A percentile compares a stretch with the other conserved stretches of the same genome.
Evolutionary conservation across 2,797 vertebrate species (phyloP).

Genomic region (Tokudaia tokunoshimensis): DNA sequence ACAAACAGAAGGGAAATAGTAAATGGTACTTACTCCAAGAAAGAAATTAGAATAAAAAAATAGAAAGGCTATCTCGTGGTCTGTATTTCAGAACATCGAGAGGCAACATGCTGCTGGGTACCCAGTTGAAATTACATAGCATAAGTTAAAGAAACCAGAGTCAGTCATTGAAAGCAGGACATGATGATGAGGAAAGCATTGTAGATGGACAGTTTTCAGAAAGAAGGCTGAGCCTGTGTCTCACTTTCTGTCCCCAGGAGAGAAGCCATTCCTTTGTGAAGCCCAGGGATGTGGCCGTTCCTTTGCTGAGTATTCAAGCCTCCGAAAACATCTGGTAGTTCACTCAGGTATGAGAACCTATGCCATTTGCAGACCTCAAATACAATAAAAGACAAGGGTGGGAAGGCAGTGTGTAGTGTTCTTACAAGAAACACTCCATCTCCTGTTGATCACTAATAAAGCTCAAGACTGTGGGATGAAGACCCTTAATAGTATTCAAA

Average conservation of each 20-base stretch:
- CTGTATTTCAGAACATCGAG: background rate
- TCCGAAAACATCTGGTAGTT: constrained; percentile 98
- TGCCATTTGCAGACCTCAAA: constrained; percentile 36
- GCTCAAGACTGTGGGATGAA: background rate
- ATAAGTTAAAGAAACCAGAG: constrained; percentile 19
- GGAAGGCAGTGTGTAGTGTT: background rate
- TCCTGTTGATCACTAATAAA: background rate
- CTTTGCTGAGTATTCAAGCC: constrained; percentile 99
- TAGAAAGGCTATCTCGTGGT: background rate
- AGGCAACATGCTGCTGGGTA: background rate
- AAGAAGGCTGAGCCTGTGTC: constrained; percentile 54
- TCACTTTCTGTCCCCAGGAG: constrained; percentile 89
- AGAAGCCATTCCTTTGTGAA: constrained; percentile 98
- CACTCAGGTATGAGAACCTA: constrained; percentile 94
- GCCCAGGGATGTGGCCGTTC: constrained; percentile 97
- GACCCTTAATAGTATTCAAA: background rate
- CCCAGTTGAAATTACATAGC: background rate
- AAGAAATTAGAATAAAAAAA: constrained; percentile 48
- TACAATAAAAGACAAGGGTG: constrained; percentile 5
- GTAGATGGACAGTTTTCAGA: background rate
- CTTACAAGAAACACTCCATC: background rate
- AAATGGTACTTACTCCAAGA: constrained; percentile 8
- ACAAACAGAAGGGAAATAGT: background rate
- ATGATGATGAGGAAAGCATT: background rate
- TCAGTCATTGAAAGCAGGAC: constrained; percentile 25